Evolutionary conservation across 2,797 vertebrate genomes (phyloP).

Genomic region (Smutsia gigantea): DNA sequence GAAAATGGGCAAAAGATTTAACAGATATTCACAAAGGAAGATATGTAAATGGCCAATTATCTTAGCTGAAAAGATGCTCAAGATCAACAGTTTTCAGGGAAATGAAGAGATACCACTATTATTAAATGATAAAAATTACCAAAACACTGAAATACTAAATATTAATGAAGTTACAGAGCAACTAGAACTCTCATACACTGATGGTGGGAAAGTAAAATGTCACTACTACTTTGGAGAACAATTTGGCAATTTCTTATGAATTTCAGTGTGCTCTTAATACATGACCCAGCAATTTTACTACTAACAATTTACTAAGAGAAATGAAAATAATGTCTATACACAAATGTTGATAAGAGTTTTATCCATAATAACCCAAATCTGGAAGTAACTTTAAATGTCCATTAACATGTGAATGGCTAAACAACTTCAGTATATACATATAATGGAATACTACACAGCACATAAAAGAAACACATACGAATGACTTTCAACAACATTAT

Average conservation of each 20-base stretch:
- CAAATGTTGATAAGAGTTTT: neutral
- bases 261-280: neutral
- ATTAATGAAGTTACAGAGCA: neutral
- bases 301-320: slow-evolving; percentile 1
- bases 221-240: slow-evolving; percentile 5
- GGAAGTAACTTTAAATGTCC: neutral
- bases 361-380: neutral
- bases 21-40: slow-evolving; percentile 8
- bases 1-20: neutral
- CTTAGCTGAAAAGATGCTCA: neutral
- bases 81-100: neutral
- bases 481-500: neutral
- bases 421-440: neutral
- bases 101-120: neutral
- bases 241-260: neutral
- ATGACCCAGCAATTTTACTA: neutral
- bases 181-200: neutral
- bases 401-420: neutral
- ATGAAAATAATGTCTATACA: neutral
- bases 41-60: neutral
- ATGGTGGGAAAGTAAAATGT: neutral
- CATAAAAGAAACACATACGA: neutral
- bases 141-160: neutral
- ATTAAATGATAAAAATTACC: neutral
- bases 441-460: neutral